Conservation (phyloP, 1,140 invertebrate genomes). For the Magallana angulata region DNA sequence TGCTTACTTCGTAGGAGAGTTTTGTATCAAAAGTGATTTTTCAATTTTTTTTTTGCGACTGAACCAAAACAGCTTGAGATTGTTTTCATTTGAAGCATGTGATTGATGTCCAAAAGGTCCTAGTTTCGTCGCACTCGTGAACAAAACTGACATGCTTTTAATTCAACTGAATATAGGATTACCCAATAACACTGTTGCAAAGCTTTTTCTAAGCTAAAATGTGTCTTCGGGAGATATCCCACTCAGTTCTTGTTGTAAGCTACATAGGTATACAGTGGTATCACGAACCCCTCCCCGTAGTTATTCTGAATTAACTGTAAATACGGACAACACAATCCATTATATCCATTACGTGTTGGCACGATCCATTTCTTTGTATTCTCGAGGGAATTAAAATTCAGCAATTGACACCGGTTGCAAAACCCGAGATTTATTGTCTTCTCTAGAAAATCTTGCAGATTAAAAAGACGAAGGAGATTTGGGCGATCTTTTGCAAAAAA, state of each 20-base stretch:
- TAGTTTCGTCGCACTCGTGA: not conserved
- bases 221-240: no score
- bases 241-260: no score
- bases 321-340: no score
- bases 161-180: not conserved
- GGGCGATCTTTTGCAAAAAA: not conserved
- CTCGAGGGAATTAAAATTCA: not conserved
- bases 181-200: not conserved
- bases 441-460: not conserved
- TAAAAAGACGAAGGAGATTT: not conserved
- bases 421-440: constrained; percentile 1
- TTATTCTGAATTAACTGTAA: no score
- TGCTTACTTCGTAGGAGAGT: no score
- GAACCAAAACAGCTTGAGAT: no score
- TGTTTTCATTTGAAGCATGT: no score
- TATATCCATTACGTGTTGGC: constrained; percentile 16
- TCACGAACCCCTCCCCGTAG: no score
- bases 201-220: no score
- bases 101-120: not conserved
- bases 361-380: constrained; percentile 15
- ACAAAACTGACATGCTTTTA: not conserved
- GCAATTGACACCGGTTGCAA: not conserved
- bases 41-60: no score
- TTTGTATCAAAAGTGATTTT: no score
- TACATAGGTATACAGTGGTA: no score